A percentile compares a stretch with the other conserved stretches of the same genome.
These are phyloP conservation scores for Noctua janthe DNA, from an alignment of 2,888 invertebrate genomes.

Conservation along the genomic window DNA sequence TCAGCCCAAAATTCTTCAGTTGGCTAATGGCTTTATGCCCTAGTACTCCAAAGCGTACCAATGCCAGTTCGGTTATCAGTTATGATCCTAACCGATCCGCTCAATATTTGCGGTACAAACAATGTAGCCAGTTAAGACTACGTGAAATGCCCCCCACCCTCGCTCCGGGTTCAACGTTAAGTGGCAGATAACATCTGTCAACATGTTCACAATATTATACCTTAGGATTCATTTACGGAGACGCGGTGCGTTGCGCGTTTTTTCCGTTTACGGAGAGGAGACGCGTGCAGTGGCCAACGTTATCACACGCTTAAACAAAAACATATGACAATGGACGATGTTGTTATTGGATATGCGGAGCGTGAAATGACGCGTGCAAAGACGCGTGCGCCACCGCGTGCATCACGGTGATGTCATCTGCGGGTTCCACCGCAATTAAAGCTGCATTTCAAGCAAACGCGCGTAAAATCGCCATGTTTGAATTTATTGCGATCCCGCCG, in stretches of 20 bases:
- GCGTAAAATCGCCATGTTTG: not conserved
- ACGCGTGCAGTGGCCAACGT: too few relatives aligned
- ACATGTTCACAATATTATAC: slow-evolving; percentile 5
- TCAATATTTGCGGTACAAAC: slow-evolving; percentile 57
- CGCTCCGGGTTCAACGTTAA: slow-evolving; percentile 14
- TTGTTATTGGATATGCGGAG: not conserved
- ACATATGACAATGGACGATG: too few relatives aligned
- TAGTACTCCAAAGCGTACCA: slow-evolving; percentile 41
- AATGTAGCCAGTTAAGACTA: slow-evolving; percentile 50
- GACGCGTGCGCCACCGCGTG: not conserved
- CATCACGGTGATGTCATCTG: not conserved
- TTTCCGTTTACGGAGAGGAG: too few relatives aligned
- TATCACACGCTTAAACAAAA: too few relatives aligned
- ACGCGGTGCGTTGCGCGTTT: too few relatives aligned
- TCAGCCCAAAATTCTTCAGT: slow-evolving; percentile 55
- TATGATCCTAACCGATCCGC: slow-evolving; percentile 59
- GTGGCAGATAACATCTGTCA: slow-evolving; percentile 15
- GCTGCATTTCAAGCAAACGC: not conserved
- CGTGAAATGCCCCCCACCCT: not conserved
- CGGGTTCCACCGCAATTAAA: not conserved
- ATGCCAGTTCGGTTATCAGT: slow-evolving; percentile 59
- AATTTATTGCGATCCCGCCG: not conserved
- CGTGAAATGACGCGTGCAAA: not conserved
- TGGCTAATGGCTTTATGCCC: slow-evolving; percentile 51
- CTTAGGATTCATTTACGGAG: not conserved